Evolutionary conservation across 2,113 vertebrate species (phyloP).

Genomic region (Heterotis niloticus): DNA sequence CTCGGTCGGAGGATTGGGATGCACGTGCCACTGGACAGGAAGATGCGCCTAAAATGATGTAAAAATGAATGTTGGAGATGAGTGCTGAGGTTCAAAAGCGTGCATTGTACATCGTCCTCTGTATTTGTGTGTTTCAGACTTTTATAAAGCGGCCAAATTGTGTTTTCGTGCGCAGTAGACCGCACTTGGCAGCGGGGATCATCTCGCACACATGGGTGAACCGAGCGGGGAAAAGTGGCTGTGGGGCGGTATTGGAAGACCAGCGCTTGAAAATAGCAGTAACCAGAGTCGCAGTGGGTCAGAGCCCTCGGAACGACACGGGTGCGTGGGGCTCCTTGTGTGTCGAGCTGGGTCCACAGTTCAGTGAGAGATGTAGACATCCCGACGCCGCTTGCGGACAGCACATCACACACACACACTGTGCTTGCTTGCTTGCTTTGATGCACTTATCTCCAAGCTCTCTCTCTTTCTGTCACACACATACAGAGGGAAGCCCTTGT

Average conservation of each 20-base stretch:
- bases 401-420: constrained; percentile 57
- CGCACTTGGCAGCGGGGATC: constrained; percentile 54
- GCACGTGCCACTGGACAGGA: background rate
- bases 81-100: no score
- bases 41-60: no score
- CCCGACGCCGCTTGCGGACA: constrained; percentile 77
- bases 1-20: background rate
- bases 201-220: constrained; percentile 70
- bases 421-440: constrained; percentile 71
- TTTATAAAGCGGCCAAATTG: background rate
- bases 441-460: constrained; percentile 68
- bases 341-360: constrained; percentile 67
- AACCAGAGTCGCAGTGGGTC: constrained; percentile 67
- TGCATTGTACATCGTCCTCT: background rate
- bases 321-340: constrained; percentile 69
- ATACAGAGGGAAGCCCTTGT: constrained; percentile 57
- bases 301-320: constrained; percentile 63
- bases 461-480: constrained; percentile 44
- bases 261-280: constrained; percentile 44
- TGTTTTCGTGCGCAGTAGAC: constrained; percentile 2
- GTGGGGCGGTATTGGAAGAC: constrained; percentile 55
- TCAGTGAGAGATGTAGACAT: constrained; percentile 73
- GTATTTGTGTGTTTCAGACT: background rate
- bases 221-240: constrained; percentile 54
- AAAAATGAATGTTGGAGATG: no score